Percentiles rank a stretch among this genome's conserved stretches.
phyloP scores from a whole-genome alignment of 1,140 invertebrate genomes.

The Drosophila kohkoa region DNA sequence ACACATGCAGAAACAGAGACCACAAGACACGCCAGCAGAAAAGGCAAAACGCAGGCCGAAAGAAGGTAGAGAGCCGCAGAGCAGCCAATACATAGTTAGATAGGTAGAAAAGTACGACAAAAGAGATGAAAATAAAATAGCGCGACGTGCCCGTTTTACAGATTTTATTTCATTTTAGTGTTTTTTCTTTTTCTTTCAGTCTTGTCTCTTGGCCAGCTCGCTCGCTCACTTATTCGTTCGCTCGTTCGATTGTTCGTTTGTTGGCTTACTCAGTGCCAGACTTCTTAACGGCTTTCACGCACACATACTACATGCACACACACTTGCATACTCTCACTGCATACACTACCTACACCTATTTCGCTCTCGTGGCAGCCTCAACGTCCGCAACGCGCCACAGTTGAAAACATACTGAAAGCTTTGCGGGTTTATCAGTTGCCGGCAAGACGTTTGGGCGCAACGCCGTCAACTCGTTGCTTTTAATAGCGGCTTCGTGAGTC shows the following conservation, averaged over 20 bases:
- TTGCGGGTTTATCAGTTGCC: conserved; percentile 45
- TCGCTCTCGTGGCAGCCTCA: conserved; percentile 44
- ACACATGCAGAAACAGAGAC: conserved; percentile 39
- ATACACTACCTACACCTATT: conserved; percentile 38
- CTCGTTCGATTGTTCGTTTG: conserved; percentile 22
- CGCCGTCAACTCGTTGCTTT: conserved; percentile 41
- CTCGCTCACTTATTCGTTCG: conserved; percentile 15
- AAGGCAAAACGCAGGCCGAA: conserved; percentile 62
- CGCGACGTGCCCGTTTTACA: conserved; percentile 76
- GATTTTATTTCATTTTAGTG: conserved; percentile 64
- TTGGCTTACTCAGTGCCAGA: conserved; percentile 51
- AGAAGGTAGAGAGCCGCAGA: conserved; percentile 65
- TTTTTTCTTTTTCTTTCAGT: conserved; percentile 20
- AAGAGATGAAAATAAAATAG: conserved; percentile 75
- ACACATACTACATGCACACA: conserved; percentile 38
- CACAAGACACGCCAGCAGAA: conserved; percentile 78
- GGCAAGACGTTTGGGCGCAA: conserved; percentile 31
- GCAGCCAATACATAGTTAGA: conserved; percentile 43
- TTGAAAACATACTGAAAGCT: conserved; percentile 73
- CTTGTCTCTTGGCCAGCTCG: conserved; percentile 26
- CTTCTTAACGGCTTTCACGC: conserved; percentile 79
- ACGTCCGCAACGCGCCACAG: conserved; percentile 73
- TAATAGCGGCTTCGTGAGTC: conserved; percentile 44
- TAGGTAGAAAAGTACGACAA: conserved; percentile 71
- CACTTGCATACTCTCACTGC: conserved; percentile 9